These are phyloP conservation scores for Camponotus pennsylvanicus DNA, from an alignment of 1,140 invertebrate species.

Conservation along the genomic window DNA sequence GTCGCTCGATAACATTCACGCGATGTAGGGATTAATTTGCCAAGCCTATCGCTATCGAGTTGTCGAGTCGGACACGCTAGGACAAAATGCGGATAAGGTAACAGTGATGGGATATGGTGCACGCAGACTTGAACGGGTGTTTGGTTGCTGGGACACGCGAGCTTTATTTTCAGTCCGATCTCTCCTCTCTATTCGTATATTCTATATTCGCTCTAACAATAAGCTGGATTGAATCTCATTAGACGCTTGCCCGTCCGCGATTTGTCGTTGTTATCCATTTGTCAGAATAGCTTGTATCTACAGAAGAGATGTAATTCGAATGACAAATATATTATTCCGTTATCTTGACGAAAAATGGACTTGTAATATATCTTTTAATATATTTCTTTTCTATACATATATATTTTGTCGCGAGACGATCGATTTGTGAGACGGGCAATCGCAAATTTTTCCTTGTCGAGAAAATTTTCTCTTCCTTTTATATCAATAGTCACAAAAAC, in stretches of 20 bases:
- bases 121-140: constrained; percentile 66
- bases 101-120: constrained; percentile 63
- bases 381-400: not conserved
- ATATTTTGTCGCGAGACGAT: not conserved
- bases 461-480: constrained; percentile 65
- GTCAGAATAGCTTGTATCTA: not conserved
- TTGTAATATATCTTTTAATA: not conserved
- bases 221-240: constrained; percentile 55
- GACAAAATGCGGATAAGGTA: constrained; percentile 65
- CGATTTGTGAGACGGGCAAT: constrained; percentile 57
- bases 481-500: constrained; percentile 55
- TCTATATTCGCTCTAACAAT: constrained; percentile 34
- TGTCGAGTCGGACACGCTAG: constrained; percentile 58
- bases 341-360: not conserved
- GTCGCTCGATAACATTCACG: constrained; percentile 23
- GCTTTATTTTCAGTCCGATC: constrained; percentile 65
- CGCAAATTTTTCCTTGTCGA: constrained; percentile 44
- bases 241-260: constrained; percentile 62
- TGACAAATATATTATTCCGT: not conserved
- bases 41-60: constrained; percentile 57
- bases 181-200: constrained; percentile 40
- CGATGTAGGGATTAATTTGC: constrained; percentile 68
- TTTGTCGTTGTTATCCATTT: not conserved
- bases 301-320: not conserved
- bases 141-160: constrained; percentile 68